Percentiles rank a stretch among this genome's conserved stretches.
phyloP scores from a whole-genome alignment of 2,888 invertebrate genomes.

The Ophioninae sp. region DNA sequence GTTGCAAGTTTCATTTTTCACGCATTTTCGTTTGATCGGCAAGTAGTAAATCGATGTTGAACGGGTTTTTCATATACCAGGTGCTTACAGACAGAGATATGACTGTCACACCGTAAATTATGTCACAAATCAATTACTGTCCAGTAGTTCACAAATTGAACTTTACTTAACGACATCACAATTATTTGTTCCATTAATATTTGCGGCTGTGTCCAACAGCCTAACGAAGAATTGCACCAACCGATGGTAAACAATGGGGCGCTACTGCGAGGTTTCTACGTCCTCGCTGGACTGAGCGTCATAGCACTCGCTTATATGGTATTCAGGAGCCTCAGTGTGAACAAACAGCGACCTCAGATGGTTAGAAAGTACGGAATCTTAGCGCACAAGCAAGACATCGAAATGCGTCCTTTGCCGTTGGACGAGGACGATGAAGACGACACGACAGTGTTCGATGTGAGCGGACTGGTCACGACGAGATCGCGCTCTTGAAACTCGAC shows the following conservation, averaged over 20 bases:
- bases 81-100: not conserved
- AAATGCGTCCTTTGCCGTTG: slow-evolving; percentile 81
- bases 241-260: slow-evolving; percentile 74
- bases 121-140: not conserved
- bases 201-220: not conserved
- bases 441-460: slow-evolving; percentile 79
- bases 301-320: slow-evolving; percentile 77
- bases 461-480: slow-evolving; percentile 56
- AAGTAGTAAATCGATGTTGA: not conserved
- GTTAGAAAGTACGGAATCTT: slow-evolving; percentile 81
- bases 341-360: slow-evolving; percentile 78
- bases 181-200: too few relatives aligned
- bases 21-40: not conserved
- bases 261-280: slow-evolving; percentile 78
- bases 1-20: not conserved
- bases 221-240: slow-evolving; percentile 11
- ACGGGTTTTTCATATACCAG: not conserved
- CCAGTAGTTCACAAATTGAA: too few relatives aligned
- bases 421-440: slow-evolving; percentile 82
- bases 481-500: slow-evolving; percentile 36
- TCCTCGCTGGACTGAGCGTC: slow-evolving; percentile 78
- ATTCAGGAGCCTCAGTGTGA: slow-evolving; percentile 77
- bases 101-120: not conserved
- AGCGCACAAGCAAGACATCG: slow-evolving; percentile 80
- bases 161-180: too few relatives aligned